These are phyloP conservation scores for Disparrhopalites patrizii DNA, from an alignment of 2,888 invertebrate species.

Conservation along the genomic window DNA sequence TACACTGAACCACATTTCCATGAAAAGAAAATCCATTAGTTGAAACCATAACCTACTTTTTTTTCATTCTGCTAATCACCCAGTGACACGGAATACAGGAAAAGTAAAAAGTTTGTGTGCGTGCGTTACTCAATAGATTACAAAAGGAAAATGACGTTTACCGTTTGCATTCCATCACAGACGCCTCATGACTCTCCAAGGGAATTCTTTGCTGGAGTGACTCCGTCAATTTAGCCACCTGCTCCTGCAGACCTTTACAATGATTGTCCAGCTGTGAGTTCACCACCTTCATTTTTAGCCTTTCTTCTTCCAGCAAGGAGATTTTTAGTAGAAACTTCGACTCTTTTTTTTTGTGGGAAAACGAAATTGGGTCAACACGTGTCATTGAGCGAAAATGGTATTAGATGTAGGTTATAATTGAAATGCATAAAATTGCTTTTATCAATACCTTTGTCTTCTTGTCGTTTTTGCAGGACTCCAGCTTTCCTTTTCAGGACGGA, in stretches of 20 bases:
- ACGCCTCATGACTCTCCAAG: constrained; percentile 41
- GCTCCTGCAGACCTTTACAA: constrained; percentile 35
- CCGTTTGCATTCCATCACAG: constrained; percentile 42
- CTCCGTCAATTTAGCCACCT: constrained; percentile 34
- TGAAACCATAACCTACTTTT: neutral
- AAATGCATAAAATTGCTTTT: neutral
- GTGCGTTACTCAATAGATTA: no score
- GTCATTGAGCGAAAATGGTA: no score
- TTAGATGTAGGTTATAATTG: no score
- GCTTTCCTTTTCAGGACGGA: constrained; percentile 33
- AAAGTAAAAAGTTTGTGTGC: no score
- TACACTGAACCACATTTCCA: no score
- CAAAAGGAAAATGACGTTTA: no score
- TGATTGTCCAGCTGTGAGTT: constrained; percentile 35
- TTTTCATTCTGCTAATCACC: no score
- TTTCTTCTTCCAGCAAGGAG: constrained; percentile 36
- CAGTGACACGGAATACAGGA: no score
- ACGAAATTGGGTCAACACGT: no score
- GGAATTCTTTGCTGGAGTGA: constrained; percentile 38
- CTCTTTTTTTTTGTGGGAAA: no score
- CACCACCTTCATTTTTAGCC: constrained; percentile 22
- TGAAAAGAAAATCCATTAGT: no score
- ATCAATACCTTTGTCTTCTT: constrained; percentile 37
- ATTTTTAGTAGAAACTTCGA: constrained; percentile 31
- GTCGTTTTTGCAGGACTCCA: constrained; percentile 25